Evolutionary conservation across 1,140 invertebrate species (phyloP).

Genomic region (Cyphomyrmex costatus): DNA sequence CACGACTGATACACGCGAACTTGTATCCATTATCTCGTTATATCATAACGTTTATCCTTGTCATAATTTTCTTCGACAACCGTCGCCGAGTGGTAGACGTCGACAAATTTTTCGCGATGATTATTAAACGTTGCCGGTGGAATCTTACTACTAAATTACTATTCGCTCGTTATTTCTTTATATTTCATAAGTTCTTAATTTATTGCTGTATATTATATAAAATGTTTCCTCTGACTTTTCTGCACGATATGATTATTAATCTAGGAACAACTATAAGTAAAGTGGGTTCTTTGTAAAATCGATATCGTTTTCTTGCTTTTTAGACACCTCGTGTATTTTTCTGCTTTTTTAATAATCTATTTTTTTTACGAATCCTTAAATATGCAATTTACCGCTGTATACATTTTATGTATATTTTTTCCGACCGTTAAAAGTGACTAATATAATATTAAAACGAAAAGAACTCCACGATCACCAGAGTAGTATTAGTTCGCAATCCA

Average conservation of each 20-base stretch:
- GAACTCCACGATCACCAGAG: not conserved
- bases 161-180: not conserved
- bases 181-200: not conserved
- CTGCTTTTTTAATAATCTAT: no score
- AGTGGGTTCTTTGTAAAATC: no score
- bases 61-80: conserved; percentile 38
- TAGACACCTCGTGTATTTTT: no score
- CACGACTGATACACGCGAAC: conserved; percentile 23
- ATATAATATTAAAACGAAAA: conserved; percentile 21
- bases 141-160: not conserved
- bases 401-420: not conserved
- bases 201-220: not conserved
- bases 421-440: not conserved
- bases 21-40: conserved; percentile 57
- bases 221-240: not conserved
- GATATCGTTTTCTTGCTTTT: no score
- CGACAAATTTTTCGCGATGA: conserved; percentile 26
- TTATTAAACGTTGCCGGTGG: not conserved
- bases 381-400: not conserved
- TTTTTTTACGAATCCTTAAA: no score
- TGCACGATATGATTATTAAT: no score
- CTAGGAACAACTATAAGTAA: no score
- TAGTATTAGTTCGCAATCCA: conserved; percentile 14
- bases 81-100: conserved; percentile 22
- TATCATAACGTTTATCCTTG: conserved; percentile 41